Percentiles rank a stretch among this genome's conserved stretches.
Evolutionary conservation across 2,113 vertebrate species (phyloP).

Genomic region (Eurystomus gularis): DNA sequence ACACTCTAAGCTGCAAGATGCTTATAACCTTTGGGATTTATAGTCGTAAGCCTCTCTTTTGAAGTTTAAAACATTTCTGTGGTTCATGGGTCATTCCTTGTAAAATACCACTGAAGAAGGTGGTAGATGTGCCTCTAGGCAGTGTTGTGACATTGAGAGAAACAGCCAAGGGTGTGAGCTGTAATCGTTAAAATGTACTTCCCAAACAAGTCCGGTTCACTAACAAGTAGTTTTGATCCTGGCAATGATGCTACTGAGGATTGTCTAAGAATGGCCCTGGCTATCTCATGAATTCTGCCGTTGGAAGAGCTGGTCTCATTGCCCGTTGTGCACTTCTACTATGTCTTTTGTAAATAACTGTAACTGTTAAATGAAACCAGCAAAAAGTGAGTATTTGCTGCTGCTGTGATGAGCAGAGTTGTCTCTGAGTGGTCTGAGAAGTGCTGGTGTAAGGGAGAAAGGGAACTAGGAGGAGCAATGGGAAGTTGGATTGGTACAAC

Average conservation of each 20-base stretch:
- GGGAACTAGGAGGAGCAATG: background rate
- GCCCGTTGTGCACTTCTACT: background rate
- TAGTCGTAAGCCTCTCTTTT: background rate
- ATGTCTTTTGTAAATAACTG: background rate
- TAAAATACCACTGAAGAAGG: background rate
- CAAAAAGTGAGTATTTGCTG: background rate
- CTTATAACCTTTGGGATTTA: background rate
- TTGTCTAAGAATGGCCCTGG: background rate
- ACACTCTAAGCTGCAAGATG: background rate
- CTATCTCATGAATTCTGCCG: background rate
- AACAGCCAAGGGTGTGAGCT: background rate
- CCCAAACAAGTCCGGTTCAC: background rate
- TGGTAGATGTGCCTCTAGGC: background rate
- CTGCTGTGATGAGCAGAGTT: background rate
- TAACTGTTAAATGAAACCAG: background rate
- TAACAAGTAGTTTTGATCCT: background rate
- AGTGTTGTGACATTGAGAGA: background rate
- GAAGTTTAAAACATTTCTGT: constrained; percentile 8
- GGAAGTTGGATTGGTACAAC: background rate
- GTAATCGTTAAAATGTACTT: background rate
- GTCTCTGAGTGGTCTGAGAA: background rate
- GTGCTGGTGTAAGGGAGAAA: background rate
- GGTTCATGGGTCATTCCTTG: background rate
- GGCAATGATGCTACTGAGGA: background rate
- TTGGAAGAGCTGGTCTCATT: background rate